Evolutionary conservation across 2,888 invertebrate genomes (phyloP).

Genomic region (Eilema caniola): DNA sequence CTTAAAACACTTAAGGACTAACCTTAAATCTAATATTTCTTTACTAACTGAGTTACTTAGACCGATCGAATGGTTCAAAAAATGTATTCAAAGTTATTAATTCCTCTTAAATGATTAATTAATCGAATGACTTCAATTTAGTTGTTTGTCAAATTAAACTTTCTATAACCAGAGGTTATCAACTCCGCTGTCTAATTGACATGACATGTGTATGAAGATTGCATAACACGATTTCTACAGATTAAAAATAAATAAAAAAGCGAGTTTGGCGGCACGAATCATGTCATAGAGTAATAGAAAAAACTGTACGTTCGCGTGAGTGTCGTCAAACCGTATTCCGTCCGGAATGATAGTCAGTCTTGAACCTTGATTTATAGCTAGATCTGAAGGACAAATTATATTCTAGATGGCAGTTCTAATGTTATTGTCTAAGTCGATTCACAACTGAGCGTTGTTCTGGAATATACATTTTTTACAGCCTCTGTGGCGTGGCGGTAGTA

Average conservation of each 20-base stretch:
- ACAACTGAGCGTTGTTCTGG: too few relatives aligned
- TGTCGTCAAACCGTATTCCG: background rate
- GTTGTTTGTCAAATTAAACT: constrained; percentile 64
- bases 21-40: too few relatives aligned
- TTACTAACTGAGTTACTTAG: too few relatives aligned
- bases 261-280: constrained; percentile 41
- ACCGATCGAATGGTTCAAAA: too few relatives aligned
- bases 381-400: too few relatives aligned
- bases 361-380: too few relatives aligned
- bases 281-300: constrained; percentile 7
- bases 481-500: too few relatives aligned
- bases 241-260: constrained; percentile 45
- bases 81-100: background rate
- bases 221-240: constrained; percentile 67
- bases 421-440: too few relatives aligned
- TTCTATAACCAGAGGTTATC: constrained; percentile 65
- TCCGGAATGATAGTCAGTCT: too few relatives aligned
- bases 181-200: constrained; percentile 57
- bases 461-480: too few relatives aligned
- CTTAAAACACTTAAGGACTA: too few relatives aligned
- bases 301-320: background rate
- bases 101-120: constrained; percentile 49
- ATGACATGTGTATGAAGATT: constrained; percentile 64
- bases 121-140: constrained; percentile 53
- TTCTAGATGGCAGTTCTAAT: too few relatives aligned